Conservation (phyloP, 2,113 vertebrate genomes). For the Cygnus buccinator region DNA sequence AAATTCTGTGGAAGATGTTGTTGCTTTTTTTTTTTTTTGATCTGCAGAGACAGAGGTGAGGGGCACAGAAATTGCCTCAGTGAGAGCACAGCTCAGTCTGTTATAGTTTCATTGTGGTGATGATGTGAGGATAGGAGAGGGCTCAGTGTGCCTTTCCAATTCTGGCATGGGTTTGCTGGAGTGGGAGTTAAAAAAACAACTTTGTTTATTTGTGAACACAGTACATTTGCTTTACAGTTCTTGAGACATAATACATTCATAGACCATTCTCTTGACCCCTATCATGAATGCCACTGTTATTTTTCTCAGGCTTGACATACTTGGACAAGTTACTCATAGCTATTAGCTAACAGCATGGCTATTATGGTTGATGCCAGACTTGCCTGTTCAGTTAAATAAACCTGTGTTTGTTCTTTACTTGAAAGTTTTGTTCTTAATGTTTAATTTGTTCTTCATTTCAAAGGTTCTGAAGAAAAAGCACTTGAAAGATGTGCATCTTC, state of each 20-base stretch:
- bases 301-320: background rate
- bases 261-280: background rate
- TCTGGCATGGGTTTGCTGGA: background rate
- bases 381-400: background rate
- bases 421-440: background rate
- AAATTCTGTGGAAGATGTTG: background rate
- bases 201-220: background rate
- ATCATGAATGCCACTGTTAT: background rate
- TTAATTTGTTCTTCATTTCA: conserved; percentile 51
- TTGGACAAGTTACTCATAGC: background rate
- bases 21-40: background rate
- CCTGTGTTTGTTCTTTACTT: background rate
- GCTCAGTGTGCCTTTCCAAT: background rate
- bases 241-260: background rate
- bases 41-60: background rate
- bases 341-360: background rate
- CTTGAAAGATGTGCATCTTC: conserved; percentile 82
- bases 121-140: background rate
- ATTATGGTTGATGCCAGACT: background rate
- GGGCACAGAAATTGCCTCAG: background rate
- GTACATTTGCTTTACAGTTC: background rate
- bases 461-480: conserved; percentile 91
- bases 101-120: background rate
- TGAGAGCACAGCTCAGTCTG: background rate
- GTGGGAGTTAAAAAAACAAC: rapidly evolving